phyloP scores from a whole-genome alignment of 2,113 vertebrate genomes.

The Raja brachyura region DNA sequence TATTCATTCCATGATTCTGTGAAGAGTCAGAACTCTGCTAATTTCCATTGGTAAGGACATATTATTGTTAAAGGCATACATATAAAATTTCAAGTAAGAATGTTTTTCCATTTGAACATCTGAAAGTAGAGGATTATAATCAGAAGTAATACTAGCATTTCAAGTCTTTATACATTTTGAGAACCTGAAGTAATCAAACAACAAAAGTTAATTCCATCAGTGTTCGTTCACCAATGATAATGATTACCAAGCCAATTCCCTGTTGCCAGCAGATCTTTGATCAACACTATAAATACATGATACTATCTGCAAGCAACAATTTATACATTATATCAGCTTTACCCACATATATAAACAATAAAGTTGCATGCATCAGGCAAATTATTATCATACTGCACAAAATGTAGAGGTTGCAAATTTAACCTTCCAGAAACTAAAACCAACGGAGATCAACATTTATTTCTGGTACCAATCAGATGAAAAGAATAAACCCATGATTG shows the following conservation, averaged over 20 bases:
- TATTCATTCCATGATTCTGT: not conserved
- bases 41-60: not conserved
- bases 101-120: not conserved
- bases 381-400: not conserved
- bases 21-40: not conserved
- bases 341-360: not conserved
- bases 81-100: not conserved
- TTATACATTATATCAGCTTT: not conserved
- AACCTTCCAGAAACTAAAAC: slow-evolving; percentile 13
- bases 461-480: slow-evolving; percentile 9
- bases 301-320: not conserved
- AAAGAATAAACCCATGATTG: slow-evolving; percentile 9
- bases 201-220: not conserved
- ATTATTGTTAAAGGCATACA: not conserved
- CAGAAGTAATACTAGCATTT: not conserved
- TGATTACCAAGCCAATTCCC: slow-evolving; percentile 1
- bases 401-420: slow-evolving; percentile 10
- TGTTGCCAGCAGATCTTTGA: not conserved
- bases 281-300: not conserved
- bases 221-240: not conserved
- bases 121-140: not conserved
- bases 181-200: not conserved
- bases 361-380: not conserved
- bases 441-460: not conserved
- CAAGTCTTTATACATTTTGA: not conserved